Evolutionary conservation across 2,888 invertebrate genomes (phyloP).

Genomic region (Entomobrya multifasciata): DNA sequence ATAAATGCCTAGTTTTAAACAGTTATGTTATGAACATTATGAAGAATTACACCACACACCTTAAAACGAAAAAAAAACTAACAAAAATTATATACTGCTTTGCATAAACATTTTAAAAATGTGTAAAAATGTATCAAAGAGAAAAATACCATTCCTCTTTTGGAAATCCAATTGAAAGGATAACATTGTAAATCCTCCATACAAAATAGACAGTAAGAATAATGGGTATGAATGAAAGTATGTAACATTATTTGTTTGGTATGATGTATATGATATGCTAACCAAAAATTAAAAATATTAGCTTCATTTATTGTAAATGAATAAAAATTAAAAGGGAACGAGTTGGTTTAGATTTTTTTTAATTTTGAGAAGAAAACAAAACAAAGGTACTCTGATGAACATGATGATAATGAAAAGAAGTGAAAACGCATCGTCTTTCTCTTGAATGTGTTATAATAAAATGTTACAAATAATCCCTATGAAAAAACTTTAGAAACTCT

Average conservation of each 20-base stretch:
- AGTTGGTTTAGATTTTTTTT: background rate
- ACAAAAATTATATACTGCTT: background rate
- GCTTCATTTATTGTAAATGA: background rate
- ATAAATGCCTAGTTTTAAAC: too few species aligned
- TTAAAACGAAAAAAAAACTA: background rate
- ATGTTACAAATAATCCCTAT: background rate
- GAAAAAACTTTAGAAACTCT: constrained; percentile 25
- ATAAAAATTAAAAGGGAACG: background rate
- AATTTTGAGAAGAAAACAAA: background rate
- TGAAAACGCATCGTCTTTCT: constrained; percentile 70
- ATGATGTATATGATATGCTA: constrained; percentile 35
- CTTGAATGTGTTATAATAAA: constrained; percentile 63
- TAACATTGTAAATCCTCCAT: too few species aligned
- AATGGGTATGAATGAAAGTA: constrained; percentile 31
- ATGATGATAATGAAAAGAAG: constrained; percentile 23
- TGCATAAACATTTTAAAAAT: background rate
- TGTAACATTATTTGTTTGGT: background rate
- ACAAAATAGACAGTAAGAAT: background rate
- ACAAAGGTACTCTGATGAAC: constrained; percentile 50
- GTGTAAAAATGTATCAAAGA: background rate
- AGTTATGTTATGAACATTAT: constrained; percentile 31
- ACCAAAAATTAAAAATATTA: constrained; percentile 52
- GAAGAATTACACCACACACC: too few species aligned
- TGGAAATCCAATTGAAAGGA: too few species aligned
- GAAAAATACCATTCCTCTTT: constrained; percentile 11